These are phyloP conservation scores for Colaptes auratus DNA, from an alignment of 2,113 vertebrate species.

Conservation along the genomic window DNA sequence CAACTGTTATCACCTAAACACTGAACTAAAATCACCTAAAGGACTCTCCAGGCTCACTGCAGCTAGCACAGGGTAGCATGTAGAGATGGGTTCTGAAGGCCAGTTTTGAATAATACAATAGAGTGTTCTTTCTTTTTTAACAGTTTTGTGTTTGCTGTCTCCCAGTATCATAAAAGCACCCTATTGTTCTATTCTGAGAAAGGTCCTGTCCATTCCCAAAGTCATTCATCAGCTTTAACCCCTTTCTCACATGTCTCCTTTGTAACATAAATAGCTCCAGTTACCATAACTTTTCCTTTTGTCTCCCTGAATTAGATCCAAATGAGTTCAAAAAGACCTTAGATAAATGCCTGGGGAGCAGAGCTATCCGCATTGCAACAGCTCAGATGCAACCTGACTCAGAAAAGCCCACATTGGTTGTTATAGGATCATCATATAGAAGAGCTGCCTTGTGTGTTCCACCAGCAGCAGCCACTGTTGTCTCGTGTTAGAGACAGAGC, in stretches of 20 bases:
- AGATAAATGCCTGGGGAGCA: slow-evolving; percentile 15
- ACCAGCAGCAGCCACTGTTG: not conserved
- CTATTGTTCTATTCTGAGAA: slow-evolving; percentile 63
- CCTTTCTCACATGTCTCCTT: slow-evolving; percentile 35
- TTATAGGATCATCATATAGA: not conserved
- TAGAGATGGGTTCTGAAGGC: slow-evolving; percentile 18
- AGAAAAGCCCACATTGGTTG: not conserved
- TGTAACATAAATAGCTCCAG: slow-evolving; percentile 46
- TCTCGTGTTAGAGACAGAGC: not conserved
- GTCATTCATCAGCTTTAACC: slow-evolving; percentile 49
- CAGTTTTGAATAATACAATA: slow-evolving; percentile 22
- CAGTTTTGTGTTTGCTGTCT: slow-evolving; percentile 60
- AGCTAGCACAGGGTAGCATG: not conserved
- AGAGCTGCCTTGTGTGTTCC: not conserved
- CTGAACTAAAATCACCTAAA: not conserved
- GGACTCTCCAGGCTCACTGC: not conserved
- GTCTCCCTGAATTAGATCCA: slow-evolving; percentile 32
- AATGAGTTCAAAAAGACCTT: slow-evolving; percentile 41
- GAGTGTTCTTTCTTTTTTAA: slow-evolving; percentile 49
- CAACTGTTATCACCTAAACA: not conserved
- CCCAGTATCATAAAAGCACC: slow-evolving; percentile 41
- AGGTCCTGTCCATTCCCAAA: slow-evolving; percentile 51
- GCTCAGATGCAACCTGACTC: not conserved
- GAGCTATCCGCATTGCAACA: not conserved
- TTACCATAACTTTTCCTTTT: slow-evolving; percentile 57